A percentile compares a stretch with the other conserved stretches of the same genome.
Conservation (phyloP, 1,140 invertebrate genomes). For the Drosophila rufa region DNA sequence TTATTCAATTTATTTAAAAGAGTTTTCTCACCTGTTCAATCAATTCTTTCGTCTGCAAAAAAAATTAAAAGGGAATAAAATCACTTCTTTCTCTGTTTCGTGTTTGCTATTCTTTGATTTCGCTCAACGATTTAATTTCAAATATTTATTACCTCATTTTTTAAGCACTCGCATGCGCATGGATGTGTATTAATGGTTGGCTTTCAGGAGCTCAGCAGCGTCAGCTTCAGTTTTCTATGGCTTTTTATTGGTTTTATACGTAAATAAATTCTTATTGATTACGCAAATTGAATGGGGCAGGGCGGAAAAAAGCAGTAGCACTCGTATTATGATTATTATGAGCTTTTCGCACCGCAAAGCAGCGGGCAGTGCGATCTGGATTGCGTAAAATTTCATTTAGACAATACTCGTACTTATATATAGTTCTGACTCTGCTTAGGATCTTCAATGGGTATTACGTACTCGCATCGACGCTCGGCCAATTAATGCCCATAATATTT, state of each 20-base stretch:
- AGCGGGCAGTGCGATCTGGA: conserved; percentile 24
- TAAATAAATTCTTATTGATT: conserved; percentile 66
- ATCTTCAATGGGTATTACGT: conserved; percentile 57
- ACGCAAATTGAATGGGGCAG: conserved; percentile 51
- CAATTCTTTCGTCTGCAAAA: conserved; percentile 27
- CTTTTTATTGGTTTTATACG: conserved; percentile 53
- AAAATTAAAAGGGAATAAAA: background rate
- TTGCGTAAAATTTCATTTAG: conserved; percentile 47
- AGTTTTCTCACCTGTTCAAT: conserved; percentile 51
- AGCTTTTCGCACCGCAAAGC: conserved; percentile 29
- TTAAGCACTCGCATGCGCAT: conserved; percentile 5
- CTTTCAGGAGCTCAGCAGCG: conserved; percentile 4
- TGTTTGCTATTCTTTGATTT: conserved; percentile 55
- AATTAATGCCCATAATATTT: conserved; percentile 55
- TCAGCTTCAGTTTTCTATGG: conserved; percentile 40
- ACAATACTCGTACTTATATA: conserved; percentile 11
- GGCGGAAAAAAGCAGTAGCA: conserved; percentile 7
- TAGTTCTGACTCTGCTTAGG: conserved; percentile 48
- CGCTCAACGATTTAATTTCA: conserved; percentile 48
- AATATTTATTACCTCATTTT: conserved; percentile 59
- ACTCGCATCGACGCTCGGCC: conserved; percentile 26
- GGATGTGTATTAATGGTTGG: conserved; percentile 13
- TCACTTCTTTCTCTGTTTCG: background rate
- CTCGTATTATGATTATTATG: conserved; percentile 59
- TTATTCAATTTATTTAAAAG: conserved; percentile 39